Base-by-base conservation (phyloP, 2,113 vertebrate species). In the Austrofundulus limnaeus region DNA sequence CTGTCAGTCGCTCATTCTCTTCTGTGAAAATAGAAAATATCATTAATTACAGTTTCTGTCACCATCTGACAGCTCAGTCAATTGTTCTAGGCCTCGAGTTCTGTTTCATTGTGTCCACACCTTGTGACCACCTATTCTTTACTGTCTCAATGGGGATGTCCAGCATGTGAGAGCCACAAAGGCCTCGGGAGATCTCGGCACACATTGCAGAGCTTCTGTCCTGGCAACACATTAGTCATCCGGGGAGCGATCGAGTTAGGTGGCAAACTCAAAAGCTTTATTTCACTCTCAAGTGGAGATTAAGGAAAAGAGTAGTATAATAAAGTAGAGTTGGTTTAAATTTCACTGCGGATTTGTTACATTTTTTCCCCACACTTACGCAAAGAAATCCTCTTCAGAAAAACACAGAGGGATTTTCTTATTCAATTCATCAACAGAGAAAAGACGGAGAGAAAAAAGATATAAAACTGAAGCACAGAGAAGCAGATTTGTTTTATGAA, bases 21-120 rank as follows among this genome's bases (percentile, higher is more conserved):
- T 86, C 81, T 67, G 83, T 83, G 88, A 93, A 95, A 96, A 95
- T 88, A 81, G 87, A 86, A 91, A 89, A 92, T 92, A 94, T 93
- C 95, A 97, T 97, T 96, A 95, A 98, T 97, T 96, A 96, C 93
- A 93, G 90, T 95, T 94, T 93, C 92, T 95, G 95, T 95, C 95
- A 95, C 83, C 71, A 66, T 86, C 81, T 93, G 93, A 95, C 94
- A 93, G 90, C 83, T 85, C 76, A 61, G 57, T 28, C 70, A 83
- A 95, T 94, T 95, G 94, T 95, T 93, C 90, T 85, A 57, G 70
- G 88, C 77, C 81, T 85, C 85, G 89, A 91, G 85, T 87, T 87
- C 86, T 92, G 90, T 91, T 90, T 88, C 85, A 90, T 91, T 89
- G 84, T 92, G 88, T 91, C 90, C 93, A 90, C 91, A 95, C 92